Evolutionary conservation across 2,113 vertebrate species (phyloP).

Genomic region (Oncorhynchus mykiss): DNA sequence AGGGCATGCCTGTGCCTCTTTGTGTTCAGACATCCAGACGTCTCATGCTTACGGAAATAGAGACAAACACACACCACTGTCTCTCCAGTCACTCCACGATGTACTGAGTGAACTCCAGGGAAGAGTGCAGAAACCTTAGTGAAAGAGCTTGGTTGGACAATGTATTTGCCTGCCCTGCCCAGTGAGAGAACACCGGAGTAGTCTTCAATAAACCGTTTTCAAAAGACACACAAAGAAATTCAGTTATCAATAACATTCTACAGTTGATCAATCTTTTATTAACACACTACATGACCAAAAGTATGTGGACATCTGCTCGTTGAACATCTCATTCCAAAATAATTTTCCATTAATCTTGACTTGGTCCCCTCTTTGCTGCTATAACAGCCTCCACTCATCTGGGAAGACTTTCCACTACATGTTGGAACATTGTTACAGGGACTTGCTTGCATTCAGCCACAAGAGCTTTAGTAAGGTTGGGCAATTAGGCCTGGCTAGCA

Average conservation of each 20-base stretch:
- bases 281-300: background rate
- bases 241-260: background rate
- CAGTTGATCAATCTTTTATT: background rate
- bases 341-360: too few relatives aligned
- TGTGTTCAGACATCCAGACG: conserved; percentile 56
- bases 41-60: conserved; percentile 65
- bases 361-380: too few relatives aligned
- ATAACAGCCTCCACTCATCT: too few relatives aligned
- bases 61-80: conserved; percentile 46
- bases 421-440: too few relatives aligned
- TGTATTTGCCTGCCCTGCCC: background rate
- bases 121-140: background rate
- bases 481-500: too few relatives aligned
- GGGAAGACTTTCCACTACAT: too few relatives aligned
- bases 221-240: background rate
- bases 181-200: background rate
- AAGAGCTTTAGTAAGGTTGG: too few relatives aligned
- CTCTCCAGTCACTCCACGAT: conserved; percentile 27
- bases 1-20: conserved; percentile 49
- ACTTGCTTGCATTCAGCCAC: too few relatives aligned
- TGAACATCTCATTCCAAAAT: too few relatives aligned
- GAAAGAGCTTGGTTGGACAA: background rate
- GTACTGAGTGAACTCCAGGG: conserved; percentile 12
- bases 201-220: background rate
- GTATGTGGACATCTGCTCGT: too few relatives aligned